Conservation (phyloP, 2,797 vertebrate species). For the Pteronotus mesoamericanus region DNA sequence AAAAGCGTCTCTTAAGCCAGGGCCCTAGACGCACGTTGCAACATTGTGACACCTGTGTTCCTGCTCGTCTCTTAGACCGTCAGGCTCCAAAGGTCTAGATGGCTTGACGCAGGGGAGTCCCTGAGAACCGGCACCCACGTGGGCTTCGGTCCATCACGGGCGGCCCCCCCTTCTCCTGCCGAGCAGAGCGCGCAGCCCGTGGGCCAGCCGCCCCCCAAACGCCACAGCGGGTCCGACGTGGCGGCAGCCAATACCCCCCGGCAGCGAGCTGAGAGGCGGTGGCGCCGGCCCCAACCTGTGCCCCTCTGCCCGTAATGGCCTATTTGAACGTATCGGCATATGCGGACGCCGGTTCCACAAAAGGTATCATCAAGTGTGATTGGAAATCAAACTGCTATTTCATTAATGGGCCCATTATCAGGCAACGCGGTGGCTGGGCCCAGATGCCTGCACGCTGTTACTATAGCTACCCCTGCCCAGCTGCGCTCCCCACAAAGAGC, state of each 20-base stretch:
- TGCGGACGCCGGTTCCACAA: constrained; percentile 54
- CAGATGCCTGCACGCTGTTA: constrained; percentile 51
- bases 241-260: neutral
- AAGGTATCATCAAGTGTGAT: constrained; percentile 72
- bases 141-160: accelerated
- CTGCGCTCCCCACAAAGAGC: neutral
- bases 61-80: accelerated
- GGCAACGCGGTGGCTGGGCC: constrained; percentile 19
- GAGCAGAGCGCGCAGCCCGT: neutral
- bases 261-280: no score
- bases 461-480: constrained; percentile 72
- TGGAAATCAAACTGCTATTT: constrained; percentile 79
- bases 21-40: neutral
- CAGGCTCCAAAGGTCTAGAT: accelerated
- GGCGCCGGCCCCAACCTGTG: neutral
- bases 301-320: neutral
- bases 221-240: neutral
- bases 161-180: accelerated
- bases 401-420: constrained; percentile 74
- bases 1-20: neutral
- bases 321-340: neutral
- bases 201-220: accelerated
- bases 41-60: accelerated
- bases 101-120: accelerated
- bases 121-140: neutral